Percentiles rank a stretch among this genome's conserved stretches.
Conservation (phyloP, 35 echinoderm and acorn worm genomes). For the Chiridota heheva region DNA sequence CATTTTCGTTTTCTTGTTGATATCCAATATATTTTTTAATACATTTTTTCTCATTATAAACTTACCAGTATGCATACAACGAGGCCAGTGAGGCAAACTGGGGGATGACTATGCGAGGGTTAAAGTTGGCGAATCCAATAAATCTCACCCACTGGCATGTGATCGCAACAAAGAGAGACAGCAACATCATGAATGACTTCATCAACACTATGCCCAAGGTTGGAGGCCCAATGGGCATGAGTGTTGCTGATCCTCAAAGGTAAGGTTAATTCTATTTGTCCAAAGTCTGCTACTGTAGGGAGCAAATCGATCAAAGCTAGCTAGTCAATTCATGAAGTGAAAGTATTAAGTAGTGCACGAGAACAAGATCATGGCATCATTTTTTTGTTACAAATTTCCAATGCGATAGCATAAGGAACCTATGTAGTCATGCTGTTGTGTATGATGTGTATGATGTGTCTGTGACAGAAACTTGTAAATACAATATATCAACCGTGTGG, state of each 20-base stretch:
- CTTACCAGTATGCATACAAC: slow-evolving; percentile 63
- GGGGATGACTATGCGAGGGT: slow-evolving; percentile 48
- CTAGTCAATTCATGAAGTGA: too few relatives aligned
- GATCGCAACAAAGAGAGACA: slow-evolving; percentile 48
- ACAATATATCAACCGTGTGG: too few relatives aligned
- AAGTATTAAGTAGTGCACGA: background rate
- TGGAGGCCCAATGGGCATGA: slow-evolving; percentile 69
- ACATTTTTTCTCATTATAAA: slow-evolving; percentile 3
- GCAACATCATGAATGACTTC: slow-evolving; percentile 35
- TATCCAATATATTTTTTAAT: too few relatives aligned
- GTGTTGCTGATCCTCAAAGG: slow-evolving; percentile 33
- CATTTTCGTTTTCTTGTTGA: too few relatives aligned
- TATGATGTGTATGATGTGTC: background rate
- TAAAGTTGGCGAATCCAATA: slow-evolving; percentile 14
- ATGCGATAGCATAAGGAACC: background rate
- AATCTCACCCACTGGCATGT: slow-evolving; percentile 56
- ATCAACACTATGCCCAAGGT: slow-evolving; percentile 51
- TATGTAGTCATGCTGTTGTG: too few relatives aligned
- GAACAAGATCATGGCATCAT: background rate
- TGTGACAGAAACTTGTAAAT: too few relatives aligned
- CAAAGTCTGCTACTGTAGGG: background rate
- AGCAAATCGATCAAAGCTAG: background rate
- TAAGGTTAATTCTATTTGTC: too few relatives aligned
- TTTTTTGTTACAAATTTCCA: background rate
- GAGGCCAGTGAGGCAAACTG: slow-evolving; percentile 63